Conservation (phyloP, 2,888 invertebrate species). For the Ischnus inquisitorius region DNA sequence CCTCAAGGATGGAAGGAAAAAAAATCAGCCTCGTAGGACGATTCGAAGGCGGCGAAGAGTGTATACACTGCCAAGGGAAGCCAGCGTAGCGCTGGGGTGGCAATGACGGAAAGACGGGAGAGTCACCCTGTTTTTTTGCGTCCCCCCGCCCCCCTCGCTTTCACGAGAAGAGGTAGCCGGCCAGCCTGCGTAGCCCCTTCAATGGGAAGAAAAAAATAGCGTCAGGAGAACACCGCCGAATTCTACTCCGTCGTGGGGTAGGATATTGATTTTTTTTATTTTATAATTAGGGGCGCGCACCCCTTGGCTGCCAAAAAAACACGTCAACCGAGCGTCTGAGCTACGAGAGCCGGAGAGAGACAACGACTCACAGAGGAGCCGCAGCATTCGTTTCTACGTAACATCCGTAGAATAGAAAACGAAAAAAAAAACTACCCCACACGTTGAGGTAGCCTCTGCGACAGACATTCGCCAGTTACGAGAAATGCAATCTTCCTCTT, state of each 20-base stretch:
- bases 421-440: constrained; percentile 40
- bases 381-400: constrained; percentile 23
- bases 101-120: constrained; percentile 80
- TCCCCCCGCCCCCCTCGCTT: constrained; percentile 43
- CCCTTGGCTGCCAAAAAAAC: constrained; percentile 84
- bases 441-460: constrained; percentile 53
- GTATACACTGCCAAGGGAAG: constrained; percentile 50
- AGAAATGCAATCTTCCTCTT: constrained; percentile 33
- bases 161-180: constrained; percentile 31
- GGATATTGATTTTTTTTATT: constrained; percentile 85
- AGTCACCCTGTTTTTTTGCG: constrained; percentile 82
- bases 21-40: constrained; percentile 77
- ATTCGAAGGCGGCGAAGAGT: constrained; percentile 73
- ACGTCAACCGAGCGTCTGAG: constrained; percentile 79
- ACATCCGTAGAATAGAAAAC: constrained; percentile 2
- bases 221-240: constrained; percentile 67
- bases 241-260: constrained; percentile 77
- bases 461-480: constrained; percentile 65
- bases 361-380: constrained; percentile 52
- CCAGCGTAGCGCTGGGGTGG: constrained; percentile 75
- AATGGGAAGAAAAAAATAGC: constrained; percentile 57
- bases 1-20: constrained; percentile 59
- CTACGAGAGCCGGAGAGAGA: constrained; percentile 41
- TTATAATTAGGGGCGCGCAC: constrained; percentile 85
- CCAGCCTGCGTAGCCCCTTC: constrained; percentile 29